phyloP scores from a whole-genome alignment of 2,888 invertebrate genomes.

The Pomacea canaliculata region DNA sequence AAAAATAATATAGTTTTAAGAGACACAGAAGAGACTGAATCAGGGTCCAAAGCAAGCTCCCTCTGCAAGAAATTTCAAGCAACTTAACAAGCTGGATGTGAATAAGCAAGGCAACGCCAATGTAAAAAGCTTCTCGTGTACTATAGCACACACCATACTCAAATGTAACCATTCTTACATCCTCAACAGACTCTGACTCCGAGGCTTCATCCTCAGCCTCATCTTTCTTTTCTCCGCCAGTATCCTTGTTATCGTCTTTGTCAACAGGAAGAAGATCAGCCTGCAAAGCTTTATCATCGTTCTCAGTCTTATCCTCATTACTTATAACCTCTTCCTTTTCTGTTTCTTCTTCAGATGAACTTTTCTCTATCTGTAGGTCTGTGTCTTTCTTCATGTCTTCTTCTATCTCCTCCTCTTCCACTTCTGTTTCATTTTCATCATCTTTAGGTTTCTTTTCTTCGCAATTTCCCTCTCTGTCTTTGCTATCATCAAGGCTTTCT shows the following conservation, averaged over 20 bases:
- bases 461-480: constrained; percentile 22
- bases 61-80: too few relatives aligned
- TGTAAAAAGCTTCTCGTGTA: too few relatives aligned
- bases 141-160: too few relatives aligned
- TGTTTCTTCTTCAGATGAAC: constrained; percentile 3
- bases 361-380: constrained; percentile 2
- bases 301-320: constrained; percentile 5
- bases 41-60: too few relatives aligned
- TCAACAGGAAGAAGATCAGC: background rate
- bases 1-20: too few relatives aligned
- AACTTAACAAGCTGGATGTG: too few relatives aligned
- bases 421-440: constrained; percentile 29
- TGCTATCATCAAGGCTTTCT: constrained; percentile 8
- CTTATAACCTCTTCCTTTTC: constrained; percentile 21
- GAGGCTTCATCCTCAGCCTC: background rate
- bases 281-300: background rate
- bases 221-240: background rate
- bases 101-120: too few relatives aligned
- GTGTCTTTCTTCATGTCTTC: constrained; percentile 1
- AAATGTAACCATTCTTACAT: background rate
- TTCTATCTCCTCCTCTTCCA: constrained; percentile 10
- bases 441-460: constrained; percentile 29
- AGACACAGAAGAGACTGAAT: too few relatives aligned
- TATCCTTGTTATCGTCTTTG: background rate
- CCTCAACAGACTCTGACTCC: constrained; percentile 24